Conservation (phyloP, 2,888 invertebrate species). For the Meganola albula region DNA sequence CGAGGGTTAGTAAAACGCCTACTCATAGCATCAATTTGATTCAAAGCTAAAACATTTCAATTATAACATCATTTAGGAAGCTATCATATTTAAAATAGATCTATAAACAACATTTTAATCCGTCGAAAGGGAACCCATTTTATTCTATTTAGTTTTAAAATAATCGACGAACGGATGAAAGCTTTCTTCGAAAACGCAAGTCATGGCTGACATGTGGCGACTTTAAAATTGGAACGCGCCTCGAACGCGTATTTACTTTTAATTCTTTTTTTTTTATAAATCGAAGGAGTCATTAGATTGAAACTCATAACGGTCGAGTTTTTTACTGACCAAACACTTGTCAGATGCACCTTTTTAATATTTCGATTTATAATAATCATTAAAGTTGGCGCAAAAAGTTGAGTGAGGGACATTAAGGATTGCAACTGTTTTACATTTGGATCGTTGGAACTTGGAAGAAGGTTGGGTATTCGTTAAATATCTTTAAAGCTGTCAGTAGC, state of each 20-base stretch:
- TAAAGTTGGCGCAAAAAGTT: conserved; percentile 44
- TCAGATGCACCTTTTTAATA: conserved; percentile 51
- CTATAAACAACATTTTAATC: conserved; percentile 27
- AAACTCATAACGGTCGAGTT: conserved; percentile 68
- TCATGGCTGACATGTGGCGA: conserved; percentile 71
- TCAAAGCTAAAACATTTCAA: conserved; percentile 5
- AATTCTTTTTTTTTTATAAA: conserved; percentile 49
- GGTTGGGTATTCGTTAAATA: conserved; percentile 23
- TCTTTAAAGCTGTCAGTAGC: conserved; percentile 31
- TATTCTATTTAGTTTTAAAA: conserved; percentile 32
- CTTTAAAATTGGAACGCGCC: conserved; percentile 57
- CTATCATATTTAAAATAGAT: conserved; percentile 27
- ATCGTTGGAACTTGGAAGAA: conserved; percentile 19
- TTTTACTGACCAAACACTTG: conserved; percentile 44
- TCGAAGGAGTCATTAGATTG: conserved; percentile 66
- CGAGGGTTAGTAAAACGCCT: background rate
- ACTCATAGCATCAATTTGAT: background rate
- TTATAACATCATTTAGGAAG: conserved; percentile 24
- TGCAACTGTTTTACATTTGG: conserved; percentile 34
- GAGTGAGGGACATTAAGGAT: conserved; percentile 35
- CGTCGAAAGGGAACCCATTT: conserved; percentile 31
- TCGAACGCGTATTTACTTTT: conserved; percentile 56
- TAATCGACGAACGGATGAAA: conserved; percentile 29
- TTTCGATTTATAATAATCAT: conserved; percentile 42
- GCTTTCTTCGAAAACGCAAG: conserved; percentile 47